phyloP scores from a whole-genome alignment of 23 tunicate genomes.

The Styela plicata region DNA sequence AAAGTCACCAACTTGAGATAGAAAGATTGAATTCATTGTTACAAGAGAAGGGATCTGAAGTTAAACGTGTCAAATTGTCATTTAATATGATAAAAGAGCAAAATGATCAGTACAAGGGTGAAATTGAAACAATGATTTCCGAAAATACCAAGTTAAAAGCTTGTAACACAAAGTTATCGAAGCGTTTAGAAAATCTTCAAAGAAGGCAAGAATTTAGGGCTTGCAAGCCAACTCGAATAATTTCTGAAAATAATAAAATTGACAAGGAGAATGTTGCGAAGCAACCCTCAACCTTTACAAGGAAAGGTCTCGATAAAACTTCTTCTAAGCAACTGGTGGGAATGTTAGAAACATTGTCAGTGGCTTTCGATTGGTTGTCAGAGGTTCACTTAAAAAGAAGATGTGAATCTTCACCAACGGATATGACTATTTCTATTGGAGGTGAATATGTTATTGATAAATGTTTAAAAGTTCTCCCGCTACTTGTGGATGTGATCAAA shows the following conservation, averaged over 20 bases:
- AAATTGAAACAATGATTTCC: conserved; percentile 6
- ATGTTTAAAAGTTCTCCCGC: conserved; percentile 48
- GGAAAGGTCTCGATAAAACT: not conserved
- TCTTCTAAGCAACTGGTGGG: not conserved
- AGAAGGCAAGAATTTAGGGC: conserved; percentile 58
- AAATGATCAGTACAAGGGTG: conserved; percentile 60
- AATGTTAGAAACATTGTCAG: conserved; percentile 55
- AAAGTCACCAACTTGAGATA: conserved; percentile 52
- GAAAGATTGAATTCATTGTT: conserved; percentile 32
- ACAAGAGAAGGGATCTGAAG: conserved; percentile 41
- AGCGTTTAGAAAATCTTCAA: conserved; percentile 83
- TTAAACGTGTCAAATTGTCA: conserved; percentile 61
- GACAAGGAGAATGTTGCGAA: conserved; percentile 3
- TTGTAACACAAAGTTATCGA: conserved; percentile 58
- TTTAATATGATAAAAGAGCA: conserved; percentile 66
- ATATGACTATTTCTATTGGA: not conserved
- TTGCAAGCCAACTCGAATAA: not conserved
- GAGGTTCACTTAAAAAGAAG: conserved; percentile 48
- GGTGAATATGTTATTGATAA: conserved; percentile 4
- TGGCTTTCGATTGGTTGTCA: conserved; percentile 60
- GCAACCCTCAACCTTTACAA: not conserved
- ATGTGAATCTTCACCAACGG: not conserved
- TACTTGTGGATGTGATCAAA: conserved; percentile 69
- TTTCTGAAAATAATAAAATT: not conserved
- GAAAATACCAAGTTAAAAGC: conserved; percentile 39